Evolutionary conservation across 1,140 invertebrate genomes (phyloP), one percentile per base, ranked within the genome.

Genomic region (Lepidotrigona ventralis): DNA sequence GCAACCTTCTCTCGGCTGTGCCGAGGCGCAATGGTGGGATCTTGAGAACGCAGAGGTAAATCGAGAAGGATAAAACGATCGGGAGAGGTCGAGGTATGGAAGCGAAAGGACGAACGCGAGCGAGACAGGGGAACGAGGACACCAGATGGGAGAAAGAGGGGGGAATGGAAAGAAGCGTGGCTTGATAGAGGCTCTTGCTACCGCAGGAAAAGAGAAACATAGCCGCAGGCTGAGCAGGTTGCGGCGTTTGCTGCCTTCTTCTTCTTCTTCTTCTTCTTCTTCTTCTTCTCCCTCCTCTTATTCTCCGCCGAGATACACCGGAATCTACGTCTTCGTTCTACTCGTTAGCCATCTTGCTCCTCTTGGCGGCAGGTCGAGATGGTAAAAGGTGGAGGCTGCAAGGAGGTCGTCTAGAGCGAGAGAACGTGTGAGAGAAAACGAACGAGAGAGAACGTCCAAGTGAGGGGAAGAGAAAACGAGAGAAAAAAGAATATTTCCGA

Each of bases 171-270:
- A 79, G 87, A 66, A 88, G 79, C 75, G 75, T 82, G 86, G 89
- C 79, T 78, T 87, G 86, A 90, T 90, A 87, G 89, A 89, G 85
- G 89, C 86, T 81, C 81, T 81, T 88, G 91, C 91, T 92, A 92
- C 91, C 84, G 91, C 91, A 91, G 90, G 89, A 92, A 92, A 91
- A 89, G 91, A 92, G 91, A 92, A 92, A 91, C 90, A 85, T 86
- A 75, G 91, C 91, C 90, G 77, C 86, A 82, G 90, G 91, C 91
- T 87, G 90, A 92, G 91, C 92, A 92, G 92, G 92, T 92, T 92
- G 88, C 88, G 84, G 78, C 84, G 72, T 86, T 87, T 79, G 84
- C 85, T 81, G 86, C 86, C 74, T 84, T 70, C 60, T 80, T 60
- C 74, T 72, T 81, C 73, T 82, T 33, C 33, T 33, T 33, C 33